Percentiles rank a stretch among this genome's conserved stretches.
Conservation (phyloP, 2,797 vertebrate genomes). For the Lepidocolaptes lacrymiger region DNA sequence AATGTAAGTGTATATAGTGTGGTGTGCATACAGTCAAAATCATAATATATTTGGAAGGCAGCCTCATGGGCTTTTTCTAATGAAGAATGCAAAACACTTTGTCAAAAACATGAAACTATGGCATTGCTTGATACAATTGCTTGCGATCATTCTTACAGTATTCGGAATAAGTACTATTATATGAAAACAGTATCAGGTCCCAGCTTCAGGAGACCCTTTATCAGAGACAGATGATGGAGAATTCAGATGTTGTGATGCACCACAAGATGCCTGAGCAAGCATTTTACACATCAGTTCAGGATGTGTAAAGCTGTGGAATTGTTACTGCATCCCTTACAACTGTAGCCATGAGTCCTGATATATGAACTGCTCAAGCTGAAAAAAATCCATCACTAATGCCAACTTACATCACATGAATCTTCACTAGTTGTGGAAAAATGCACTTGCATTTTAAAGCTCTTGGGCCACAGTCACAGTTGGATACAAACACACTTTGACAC, state of each 20-base stretch:
- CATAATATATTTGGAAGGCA: not conserved
- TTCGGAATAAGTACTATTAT: not conserved
- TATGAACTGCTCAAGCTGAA: not conserved
- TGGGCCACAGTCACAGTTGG: not conserved
- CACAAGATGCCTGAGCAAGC: not conserved
- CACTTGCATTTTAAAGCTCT: not conserved
- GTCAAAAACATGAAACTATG: not conserved
- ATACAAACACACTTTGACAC: not conserved
- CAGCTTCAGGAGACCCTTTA: not conserved
- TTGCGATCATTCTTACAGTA: not conserved
- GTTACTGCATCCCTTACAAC: not conserved
- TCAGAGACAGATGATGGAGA: not conserved
- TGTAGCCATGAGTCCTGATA: rapidly evolving
- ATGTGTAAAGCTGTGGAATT: not conserved
- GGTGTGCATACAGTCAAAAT: not conserved
- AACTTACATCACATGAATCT: not conserved
- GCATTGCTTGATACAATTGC: not conserved
- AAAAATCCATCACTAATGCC: not conserved
- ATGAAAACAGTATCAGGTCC: not conserved
- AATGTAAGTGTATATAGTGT: not conserved
- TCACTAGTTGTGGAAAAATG: not conserved
- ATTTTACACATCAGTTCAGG: not conserved
- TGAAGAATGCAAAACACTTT: not conserved
- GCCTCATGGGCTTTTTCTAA: not conserved
- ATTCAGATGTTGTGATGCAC: not conserved